These are phyloP conservation scores for Fulmarus glacialis DNA, from an alignment of 2,113 vertebrate species.

Conservation along the genomic window DNA sequence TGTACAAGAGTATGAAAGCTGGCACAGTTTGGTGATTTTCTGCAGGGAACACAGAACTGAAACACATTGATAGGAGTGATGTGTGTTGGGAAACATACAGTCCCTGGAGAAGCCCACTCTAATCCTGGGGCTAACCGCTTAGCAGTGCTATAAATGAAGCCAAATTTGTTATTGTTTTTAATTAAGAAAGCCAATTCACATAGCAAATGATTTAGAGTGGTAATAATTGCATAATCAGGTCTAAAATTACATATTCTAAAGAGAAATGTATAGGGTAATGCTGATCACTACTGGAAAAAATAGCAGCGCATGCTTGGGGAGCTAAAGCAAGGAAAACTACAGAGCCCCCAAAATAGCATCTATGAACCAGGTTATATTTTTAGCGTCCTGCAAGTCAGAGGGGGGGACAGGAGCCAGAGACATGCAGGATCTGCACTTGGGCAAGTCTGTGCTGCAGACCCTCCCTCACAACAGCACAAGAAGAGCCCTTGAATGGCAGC, in stretches of 20 bases:
- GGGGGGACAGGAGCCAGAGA: not conserved
- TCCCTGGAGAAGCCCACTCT: not conserved
- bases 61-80: not conserved
- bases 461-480: not conserved
- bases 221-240: not conserved
- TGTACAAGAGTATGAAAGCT: not conserved
- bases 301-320: not conserved
- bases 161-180: slow-evolving; percentile 1
- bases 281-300: not conserved
- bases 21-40: not conserved
- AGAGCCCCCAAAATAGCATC: slow-evolving; percentile 3
- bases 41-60: not conserved
- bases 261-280: not conserved
- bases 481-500: not conserved
- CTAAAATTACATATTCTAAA: not conserved
- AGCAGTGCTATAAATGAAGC: not conserved
- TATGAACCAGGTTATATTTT: slow-evolving; percentile 10
- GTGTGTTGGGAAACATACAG: not conserved
- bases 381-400: not conserved
- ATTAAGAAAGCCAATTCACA: not conserved
- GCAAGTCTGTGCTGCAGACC: not conserved
- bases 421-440: not conserved
- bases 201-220: not conserved
- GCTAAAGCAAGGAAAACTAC: not conserved
- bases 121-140: not conserved